A percentile compares a stretch with the other conserved stretches of the same genome.
Evolutionary conservation across 1,140 invertebrate species (phyloP).

Genomic region (Lasioglossum baleicum): DNA sequence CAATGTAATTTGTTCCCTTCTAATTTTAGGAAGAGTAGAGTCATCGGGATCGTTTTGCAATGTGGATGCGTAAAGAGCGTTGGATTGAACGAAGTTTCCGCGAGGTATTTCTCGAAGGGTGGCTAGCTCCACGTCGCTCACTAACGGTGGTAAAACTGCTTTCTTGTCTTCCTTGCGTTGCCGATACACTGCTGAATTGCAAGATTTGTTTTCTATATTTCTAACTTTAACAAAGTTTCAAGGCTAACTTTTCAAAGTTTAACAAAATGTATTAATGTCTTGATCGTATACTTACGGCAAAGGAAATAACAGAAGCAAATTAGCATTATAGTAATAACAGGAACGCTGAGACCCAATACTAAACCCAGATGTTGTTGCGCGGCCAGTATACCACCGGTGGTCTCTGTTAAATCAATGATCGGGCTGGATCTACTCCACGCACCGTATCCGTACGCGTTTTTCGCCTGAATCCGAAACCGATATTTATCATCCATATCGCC

Average conservation of each 20-base stretch:
- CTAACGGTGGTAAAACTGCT: slow-evolving; percentile 79
- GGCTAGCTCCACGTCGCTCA: slow-evolving; percentile 91
- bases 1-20: slow-evolving; percentile 89
- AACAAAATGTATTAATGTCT: background rate
- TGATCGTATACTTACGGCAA: slow-evolving; percentile 71
- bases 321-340: slow-evolving; percentile 77
- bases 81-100: slow-evolving; percentile 88
- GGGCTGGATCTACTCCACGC: slow-evolving; percentile 85
- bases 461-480: slow-evolving; percentile 88
- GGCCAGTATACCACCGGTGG: slow-evolving; percentile 81
- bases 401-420: slow-evolving; percentile 80
- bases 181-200: slow-evolving; percentile 75
- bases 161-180: slow-evolving; percentile 83
- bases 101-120: slow-evolving; percentile 91
- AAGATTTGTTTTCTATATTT: slow-evolving; percentile 14
- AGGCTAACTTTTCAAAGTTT: background rate
- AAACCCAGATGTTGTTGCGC: slow-evolving; percentile 82
- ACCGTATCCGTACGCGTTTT: slow-evolving; percentile 88
- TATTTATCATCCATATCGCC: slow-evolving; percentile 84
- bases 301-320: slow-evolving; percentile 74
- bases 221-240: background rate
- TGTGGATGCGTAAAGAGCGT: slow-evolving; percentile 87
- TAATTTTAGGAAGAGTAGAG: slow-evolving; percentile 88
- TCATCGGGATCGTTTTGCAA: slow-evolving; percentile 84
- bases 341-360: slow-evolving; percentile 82